These are phyloP conservation scores for Iguana delicatissima DNA, from an alignment of 2,797 vertebrate species.

Conservation along the genomic window DNA sequence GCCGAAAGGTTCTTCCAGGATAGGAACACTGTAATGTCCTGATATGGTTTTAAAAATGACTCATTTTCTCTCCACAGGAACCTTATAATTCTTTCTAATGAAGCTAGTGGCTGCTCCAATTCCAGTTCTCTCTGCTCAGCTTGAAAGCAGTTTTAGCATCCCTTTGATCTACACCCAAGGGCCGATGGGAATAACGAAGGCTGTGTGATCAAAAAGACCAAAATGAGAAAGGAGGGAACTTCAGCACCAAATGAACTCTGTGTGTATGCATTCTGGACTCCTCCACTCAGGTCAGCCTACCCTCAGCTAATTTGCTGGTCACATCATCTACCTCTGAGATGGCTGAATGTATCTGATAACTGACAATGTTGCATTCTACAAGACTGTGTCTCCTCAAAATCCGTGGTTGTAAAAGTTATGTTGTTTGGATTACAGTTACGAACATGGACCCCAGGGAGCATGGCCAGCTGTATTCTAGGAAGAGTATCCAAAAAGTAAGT, in stretches of 20 bases:
- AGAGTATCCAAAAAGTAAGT: too few species aligned
- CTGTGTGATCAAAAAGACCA: constrained; percentile 62
- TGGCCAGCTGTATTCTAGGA: too few species aligned
- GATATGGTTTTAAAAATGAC: not conserved
- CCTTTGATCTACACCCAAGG: constrained; percentile 75
- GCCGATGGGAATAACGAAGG: constrained; percentile 67
- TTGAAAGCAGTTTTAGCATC: constrained; percentile 70
- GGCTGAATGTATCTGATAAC: not conserved
- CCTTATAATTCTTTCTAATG: constrained; percentile 62
- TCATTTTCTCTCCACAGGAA: constrained; percentile 50
- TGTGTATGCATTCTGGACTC: constrained; percentile 12
- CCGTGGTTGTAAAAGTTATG: too few species aligned
- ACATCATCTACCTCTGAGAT: not conserved
- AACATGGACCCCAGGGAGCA: too few species aligned
- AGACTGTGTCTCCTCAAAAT: not conserved
- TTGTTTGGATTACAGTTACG: too few species aligned
- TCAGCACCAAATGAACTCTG: not conserved
- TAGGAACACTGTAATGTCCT: constrained; percentile 35
- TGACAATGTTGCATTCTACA: not conserved
- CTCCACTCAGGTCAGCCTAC: constrained; percentile 11
- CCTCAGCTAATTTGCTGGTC: constrained; percentile 25
- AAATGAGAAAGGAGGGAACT: constrained; percentile 58
- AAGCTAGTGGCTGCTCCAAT: constrained; percentile 67
- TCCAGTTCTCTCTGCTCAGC: constrained; percentile 67
- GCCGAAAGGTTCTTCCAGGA: constrained; percentile 14